These are phyloP conservation scores for Vidua chalybeata DNA, from an alignment of 2,113 vertebrate species.

Conservation along the genomic window DNA sequence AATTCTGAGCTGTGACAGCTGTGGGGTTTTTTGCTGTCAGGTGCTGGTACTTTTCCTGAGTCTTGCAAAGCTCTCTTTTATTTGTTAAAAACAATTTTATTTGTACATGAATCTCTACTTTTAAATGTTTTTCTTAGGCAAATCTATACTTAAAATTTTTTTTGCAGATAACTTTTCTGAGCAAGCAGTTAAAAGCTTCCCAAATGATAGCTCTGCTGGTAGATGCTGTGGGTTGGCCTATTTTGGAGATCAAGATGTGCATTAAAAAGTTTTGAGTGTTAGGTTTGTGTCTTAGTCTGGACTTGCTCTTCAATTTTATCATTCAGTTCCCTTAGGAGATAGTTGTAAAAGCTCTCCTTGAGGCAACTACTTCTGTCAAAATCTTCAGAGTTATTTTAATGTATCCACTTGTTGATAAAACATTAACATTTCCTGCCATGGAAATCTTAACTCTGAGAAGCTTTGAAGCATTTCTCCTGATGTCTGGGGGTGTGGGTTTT, in stretches of 20 bases:
- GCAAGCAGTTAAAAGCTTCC: conserved; percentile 82
- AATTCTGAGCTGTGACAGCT: background rate
- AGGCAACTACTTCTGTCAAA: background rate
- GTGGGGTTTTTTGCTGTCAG: background rate
- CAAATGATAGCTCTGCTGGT: conserved; percentile 75
- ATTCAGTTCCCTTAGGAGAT: background rate
- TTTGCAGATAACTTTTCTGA: conserved; percentile 81
- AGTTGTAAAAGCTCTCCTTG: background rate
- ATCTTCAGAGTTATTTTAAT: background rate
- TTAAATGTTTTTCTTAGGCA: background rate
- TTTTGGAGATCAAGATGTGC: conserved; percentile 74
- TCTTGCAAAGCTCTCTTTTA: background rate
- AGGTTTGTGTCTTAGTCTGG: conserved; percentile 30
- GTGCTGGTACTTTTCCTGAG: background rate
- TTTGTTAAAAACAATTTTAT: background rate
- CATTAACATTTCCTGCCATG: background rate
- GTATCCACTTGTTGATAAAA: background rate
- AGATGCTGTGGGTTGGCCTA: conserved; percentile 84
- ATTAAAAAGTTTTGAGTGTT: conserved; percentile 86
- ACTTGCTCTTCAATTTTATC: background rate
- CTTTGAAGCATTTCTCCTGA: background rate
- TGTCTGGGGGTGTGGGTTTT: background rate
- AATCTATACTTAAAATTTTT: background rate
- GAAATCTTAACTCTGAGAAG: background rate
- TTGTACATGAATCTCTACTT: background rate